Evolutionary conservation across 2,888 invertebrate species (phyloP).

Genomic region (Drosophila mulleri): DNA sequence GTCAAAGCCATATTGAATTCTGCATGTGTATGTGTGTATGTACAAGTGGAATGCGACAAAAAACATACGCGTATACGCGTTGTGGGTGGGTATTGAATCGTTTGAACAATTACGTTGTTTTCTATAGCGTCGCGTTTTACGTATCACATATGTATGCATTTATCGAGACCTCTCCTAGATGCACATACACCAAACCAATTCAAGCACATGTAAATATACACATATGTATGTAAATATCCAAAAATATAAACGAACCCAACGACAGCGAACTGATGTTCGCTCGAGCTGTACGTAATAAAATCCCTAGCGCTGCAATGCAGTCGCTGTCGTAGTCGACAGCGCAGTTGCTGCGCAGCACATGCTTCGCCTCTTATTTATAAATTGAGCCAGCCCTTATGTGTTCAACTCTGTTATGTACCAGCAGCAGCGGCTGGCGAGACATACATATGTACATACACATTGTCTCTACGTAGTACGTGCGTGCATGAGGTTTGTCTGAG

Average conservation of each 20-base stretch:
- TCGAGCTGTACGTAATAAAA: slow-evolving; percentile 72
- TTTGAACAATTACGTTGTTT: slow-evolving; percentile 55
- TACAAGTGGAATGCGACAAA: slow-evolving; percentile 25
- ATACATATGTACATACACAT: slow-evolving; percentile 50
- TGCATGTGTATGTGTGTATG: slow-evolving; percentile 6
- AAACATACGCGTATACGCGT: slow-evolving; percentile 35
- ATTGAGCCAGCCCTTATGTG: slow-evolving; percentile 81
- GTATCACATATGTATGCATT: slow-evolving; percentile 49
- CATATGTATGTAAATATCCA: slow-evolving; percentile 64
- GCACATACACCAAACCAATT: slow-evolving; percentile 25
- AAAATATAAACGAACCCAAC: slow-evolving; percentile 76
- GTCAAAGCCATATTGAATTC: slow-evolving; percentile 9
- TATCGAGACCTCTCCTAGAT: slow-evolving; percentile 53
- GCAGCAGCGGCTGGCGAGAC: slow-evolving; percentile 52
- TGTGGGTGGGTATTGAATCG: slow-evolving; percentile 48
- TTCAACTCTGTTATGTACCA: slow-evolving; percentile 72
- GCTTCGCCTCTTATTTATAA: slow-evolving; percentile 77
- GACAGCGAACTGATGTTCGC: slow-evolving; percentile 38
- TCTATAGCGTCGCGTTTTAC: slow-evolving; percentile 42
- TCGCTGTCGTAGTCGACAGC: slow-evolving; percentile 43
- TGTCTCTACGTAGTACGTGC: slow-evolving; percentile 71
- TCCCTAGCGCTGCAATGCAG: slow-evolving; percentile 76
- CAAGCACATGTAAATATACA: slow-evolving; percentile 32
- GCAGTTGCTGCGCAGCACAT: slow-evolving; percentile 72
- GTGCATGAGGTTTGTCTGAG: slow-evolving; percentile 60